A percentile compares a stretch with the other conserved stretches of the same genome.
Evolutionary conservation across 92 coral and sea anemone genomes (phyloP).

Genomic region (Porites divaricata): DNA sequence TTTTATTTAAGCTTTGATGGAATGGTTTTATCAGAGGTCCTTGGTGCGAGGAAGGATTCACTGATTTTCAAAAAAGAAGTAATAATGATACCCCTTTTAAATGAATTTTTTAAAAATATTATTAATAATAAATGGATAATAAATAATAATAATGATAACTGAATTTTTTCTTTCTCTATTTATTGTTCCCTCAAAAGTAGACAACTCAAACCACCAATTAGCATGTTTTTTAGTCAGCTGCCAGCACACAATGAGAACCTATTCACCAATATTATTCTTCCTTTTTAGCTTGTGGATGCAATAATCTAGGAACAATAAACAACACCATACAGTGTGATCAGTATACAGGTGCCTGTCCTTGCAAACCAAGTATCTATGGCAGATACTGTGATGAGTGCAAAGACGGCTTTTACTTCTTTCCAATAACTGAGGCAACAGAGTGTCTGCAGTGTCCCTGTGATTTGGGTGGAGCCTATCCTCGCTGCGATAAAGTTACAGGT

Average conservation of each 20-base stretch:
- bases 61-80: too few relatives aligned
- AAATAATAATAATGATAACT: too few relatives aligned
- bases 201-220: too few relatives aligned
- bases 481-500: constrained; percentile 80
- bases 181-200: too few relatives aligned
- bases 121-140: too few relatives aligned
- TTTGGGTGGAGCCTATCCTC: constrained; percentile 86
- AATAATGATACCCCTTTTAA: too few relatives aligned
- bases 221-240: too few relatives aligned
- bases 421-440: constrained; percentile 47
- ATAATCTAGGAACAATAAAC: constrained; percentile 66
- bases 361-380: constrained; percentile 66
- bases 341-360: constrained; percentile 75
- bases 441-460: constrained; percentile 86
- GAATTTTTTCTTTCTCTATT: too few relatives aligned
- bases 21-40: too few relatives aligned
- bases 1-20: too few relatives aligned
- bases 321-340: constrained; percentile 74
- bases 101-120: too few relatives aligned
- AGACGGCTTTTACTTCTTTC: constrained; percentile 77
- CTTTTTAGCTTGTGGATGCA: constrained; percentile 77
- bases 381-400: constrained; percentile 76
- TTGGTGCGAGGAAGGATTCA: too few relatives aligned
- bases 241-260: neutral
- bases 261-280: neutral